A percentile compares a stretch with the other conserved stretches of the same genome.
Conservation (phyloP, 2,797 vertebrate genomes). For the Schizopygopsis pylzovi region DNA sequence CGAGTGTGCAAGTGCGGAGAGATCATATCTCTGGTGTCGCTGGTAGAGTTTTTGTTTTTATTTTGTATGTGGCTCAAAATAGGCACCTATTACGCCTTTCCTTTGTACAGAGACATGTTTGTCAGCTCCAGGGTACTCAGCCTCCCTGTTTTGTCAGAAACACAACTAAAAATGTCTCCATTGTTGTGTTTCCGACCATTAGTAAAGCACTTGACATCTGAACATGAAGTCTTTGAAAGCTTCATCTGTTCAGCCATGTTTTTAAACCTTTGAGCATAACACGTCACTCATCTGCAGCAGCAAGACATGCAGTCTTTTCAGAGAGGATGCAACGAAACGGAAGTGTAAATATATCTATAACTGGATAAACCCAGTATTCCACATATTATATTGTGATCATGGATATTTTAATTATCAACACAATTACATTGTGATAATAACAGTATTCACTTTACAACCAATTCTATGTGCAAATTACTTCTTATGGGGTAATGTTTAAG, state of each 20-base stretch:
- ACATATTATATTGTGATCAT: background rate
- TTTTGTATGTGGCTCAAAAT: background rate
- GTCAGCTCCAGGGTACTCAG: conserved; percentile 1
- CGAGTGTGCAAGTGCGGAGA: background rate
- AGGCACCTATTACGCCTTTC: background rate
- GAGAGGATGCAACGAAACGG: background rate
- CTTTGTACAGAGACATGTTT: background rate
- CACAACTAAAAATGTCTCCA: background rate
- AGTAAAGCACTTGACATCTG: conserved; percentile 1
- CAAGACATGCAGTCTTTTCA: background rate
- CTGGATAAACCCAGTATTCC: background rate
- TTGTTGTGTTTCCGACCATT: background rate
- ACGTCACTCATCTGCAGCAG: background rate
- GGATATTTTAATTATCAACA: background rate
- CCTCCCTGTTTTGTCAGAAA: background rate
- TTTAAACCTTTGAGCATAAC: conserved; percentile 7
- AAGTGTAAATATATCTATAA: background rate
- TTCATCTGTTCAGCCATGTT: background rate
- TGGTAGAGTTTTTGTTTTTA: background rate
- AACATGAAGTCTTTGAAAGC: conserved; percentile 12
- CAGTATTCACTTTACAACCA: background rate
- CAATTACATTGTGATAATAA: background rate
- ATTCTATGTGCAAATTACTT: background rate
- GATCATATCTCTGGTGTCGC: too few species aligned
- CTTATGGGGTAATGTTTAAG: background rate